A percentile compares a stretch with the other conserved stretches of the same genome.
phyloP scores from a whole-genome alignment of 2,888 invertebrate species.

The Acrobasis suavella region DNA sequence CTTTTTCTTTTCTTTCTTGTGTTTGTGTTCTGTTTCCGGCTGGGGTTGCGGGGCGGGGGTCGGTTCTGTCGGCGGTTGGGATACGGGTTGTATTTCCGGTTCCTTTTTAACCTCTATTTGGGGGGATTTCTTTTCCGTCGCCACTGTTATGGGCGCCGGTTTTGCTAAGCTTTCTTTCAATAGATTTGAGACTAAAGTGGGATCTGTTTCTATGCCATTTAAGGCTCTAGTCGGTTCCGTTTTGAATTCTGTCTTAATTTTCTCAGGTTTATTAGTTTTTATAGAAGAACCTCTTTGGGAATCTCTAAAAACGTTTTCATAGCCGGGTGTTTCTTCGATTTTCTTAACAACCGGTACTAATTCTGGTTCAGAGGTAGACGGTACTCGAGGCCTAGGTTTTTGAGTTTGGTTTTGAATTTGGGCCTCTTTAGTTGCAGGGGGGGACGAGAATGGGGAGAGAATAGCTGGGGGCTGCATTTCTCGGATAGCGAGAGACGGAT shows the following conservation, averaged over 20 bases:
- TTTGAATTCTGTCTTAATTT: conserved; percentile 40
- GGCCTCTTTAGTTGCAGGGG: conserved; percentile 54
- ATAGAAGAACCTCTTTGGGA: conserved; percentile 68
- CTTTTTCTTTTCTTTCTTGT: conserved; percentile 28
- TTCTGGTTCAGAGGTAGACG: conserved; percentile 83
- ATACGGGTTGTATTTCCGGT: conserved; percentile 43
- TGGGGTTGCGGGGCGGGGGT: conserved; percentile 37
- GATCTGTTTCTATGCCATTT: conserved; percentile 88
- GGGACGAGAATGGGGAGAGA: conserved; percentile 79
- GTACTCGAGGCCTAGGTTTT: conserved; percentile 57
- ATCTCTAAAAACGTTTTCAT: conserved; percentile 82
- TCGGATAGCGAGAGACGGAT: conserved; percentile 58
- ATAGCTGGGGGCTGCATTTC: conserved; percentile 72
- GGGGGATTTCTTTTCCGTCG: conserved; percentile 64
- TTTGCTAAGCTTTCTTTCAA: conserved; percentile 85
- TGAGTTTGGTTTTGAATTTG: conserved; percentile 23
- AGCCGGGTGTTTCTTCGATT: conserved; percentile 84
- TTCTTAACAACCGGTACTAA: conserved; percentile 84
- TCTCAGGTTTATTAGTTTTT: conserved; percentile 62
- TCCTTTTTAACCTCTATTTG: conserved; percentile 55
- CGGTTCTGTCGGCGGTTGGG: conserved; percentile 31
- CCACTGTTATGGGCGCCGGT: conserved; percentile 70
- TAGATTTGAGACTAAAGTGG: conserved; percentile 86
- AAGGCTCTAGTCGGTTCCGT: conserved; percentile 61
- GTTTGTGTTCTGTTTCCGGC: conserved; percentile 60